phyloP scores from a whole-genome alignment of 1,140 invertebrate species.

The Trichogramma pretiosum region DNA sequence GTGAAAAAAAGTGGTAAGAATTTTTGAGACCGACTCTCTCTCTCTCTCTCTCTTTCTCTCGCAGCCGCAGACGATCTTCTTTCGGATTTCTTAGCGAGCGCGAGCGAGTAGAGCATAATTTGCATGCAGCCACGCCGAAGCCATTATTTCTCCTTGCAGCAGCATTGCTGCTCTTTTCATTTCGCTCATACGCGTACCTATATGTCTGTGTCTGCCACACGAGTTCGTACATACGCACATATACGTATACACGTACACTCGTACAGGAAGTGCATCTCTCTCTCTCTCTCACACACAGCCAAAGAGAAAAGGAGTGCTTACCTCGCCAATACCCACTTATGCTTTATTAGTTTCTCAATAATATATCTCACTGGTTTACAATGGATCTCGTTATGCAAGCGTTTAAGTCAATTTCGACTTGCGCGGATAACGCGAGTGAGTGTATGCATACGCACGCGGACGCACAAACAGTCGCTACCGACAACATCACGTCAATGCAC shows the following conservation, averaged over 20 bases:
- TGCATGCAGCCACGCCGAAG: slow-evolving; percentile 13
- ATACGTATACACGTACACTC: background rate
- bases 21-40: background rate
- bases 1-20: too few relatives aligned
- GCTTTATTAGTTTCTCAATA: slow-evolving; percentile 19
- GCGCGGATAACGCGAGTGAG: background rate
- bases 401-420: slow-evolving; percentile 14
- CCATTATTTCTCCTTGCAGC: slow-evolving; percentile 3
- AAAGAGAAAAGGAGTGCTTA: slow-evolving; percentile 12
- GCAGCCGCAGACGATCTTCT: background rate
- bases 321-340: slow-evolving; percentile 17
- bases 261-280: too few relatives aligned
- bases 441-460: too few relatives aligned
- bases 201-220: too few relatives aligned
- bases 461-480: too few relatives aligned
- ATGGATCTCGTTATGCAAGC: slow-evolving; percentile 15
- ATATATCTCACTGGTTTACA: slow-evolving; percentile 15
- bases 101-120: too few relatives aligned
- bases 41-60: background rate
- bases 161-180: background rate
- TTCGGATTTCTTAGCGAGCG: slow-evolving; percentile 2
- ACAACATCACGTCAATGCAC: slow-evolving; percentile 4
- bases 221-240: background rate
- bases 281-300: too few relatives aligned
- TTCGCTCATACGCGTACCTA: background rate